phyloP scores from a whole-genome alignment of 1,140 invertebrate genomes.

The Lasaia peninsularis region DNA sequence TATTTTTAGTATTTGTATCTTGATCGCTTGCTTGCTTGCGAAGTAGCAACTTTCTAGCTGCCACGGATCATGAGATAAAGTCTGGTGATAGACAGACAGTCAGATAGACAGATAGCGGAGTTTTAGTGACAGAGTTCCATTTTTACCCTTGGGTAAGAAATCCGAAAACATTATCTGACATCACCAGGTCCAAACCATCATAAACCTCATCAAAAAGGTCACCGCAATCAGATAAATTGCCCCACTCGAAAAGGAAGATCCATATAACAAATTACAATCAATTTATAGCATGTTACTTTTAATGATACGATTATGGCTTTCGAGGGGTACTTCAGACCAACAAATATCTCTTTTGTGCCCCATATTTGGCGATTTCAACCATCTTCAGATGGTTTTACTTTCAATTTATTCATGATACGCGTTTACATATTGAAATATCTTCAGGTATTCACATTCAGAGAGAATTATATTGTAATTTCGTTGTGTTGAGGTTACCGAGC shows the following conservation, averaged over 20 bases:
- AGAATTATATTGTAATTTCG: not conserved
- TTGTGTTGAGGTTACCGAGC: not conserved
- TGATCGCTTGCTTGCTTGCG: no score
- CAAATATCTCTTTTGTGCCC: constrained; percentile 4
- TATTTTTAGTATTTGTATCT: no score
- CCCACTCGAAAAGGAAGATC: not conserved
- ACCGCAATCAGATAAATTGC: constrained; percentile 5
- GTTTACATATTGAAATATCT: constrained; percentile 5
- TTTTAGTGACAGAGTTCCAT: no score
- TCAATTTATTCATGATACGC: constrained; percentile 2
- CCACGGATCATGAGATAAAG: no score
- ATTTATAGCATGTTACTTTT: constrained; percentile 8
- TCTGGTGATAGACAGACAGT: no score
- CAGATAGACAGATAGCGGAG: no score
- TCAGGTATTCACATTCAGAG: not conserved
- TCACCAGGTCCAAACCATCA: not conserved
- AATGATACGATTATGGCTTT: not conserved
- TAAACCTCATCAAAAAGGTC: constrained; percentile 8
- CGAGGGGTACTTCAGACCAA: not conserved
- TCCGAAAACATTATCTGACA: no score
- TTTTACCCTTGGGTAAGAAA: no score
- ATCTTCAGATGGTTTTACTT: constrained; percentile 2
- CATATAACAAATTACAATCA: constrained; percentile 4
- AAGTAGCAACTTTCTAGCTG: no score
- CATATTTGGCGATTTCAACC: constrained; percentile 1